Evolutionary conservation across 2,888 invertebrate genomes (phyloP).

Genomic region (Eristalinus aeneus): DNA sequence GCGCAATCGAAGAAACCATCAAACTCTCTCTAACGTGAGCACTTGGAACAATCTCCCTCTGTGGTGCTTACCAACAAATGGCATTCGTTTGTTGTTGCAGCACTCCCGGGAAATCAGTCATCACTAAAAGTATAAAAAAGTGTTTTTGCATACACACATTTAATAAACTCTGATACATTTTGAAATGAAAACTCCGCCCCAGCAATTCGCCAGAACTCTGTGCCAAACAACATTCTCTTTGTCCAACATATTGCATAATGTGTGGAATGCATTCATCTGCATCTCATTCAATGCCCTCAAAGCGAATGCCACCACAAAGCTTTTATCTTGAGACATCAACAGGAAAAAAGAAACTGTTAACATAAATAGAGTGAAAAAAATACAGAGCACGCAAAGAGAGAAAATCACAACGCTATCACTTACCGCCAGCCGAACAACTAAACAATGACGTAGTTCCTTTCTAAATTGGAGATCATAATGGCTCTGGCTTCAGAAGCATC

Average conservation of each 20-base stretch:
- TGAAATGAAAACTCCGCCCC: neutral
- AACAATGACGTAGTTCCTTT: conserved; percentile 62
- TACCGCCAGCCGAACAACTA: conserved; percentile 51
- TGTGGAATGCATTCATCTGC: neutral
- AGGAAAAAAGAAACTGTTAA: conserved; percentile 10
- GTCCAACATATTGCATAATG: neutral
- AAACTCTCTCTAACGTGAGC: no score
- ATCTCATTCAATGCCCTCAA: neutral
- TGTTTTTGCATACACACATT: no score
- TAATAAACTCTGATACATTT: neutral
- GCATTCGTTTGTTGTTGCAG: no score
- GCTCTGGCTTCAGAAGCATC: conserved; percentile 6
- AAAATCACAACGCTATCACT: conserved; percentile 44
- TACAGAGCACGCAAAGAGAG: neutral
- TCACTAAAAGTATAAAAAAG: neutral
- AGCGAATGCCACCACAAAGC: conserved; percentile 10
- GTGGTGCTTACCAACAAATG: no score
- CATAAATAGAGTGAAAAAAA: conserved; percentile 2
- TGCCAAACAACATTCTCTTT: neutral
- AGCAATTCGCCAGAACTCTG: neutral
- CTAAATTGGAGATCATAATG: conserved; percentile 62
- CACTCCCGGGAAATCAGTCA: neutral
- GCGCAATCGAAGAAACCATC: no score
- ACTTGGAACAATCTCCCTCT: no score
- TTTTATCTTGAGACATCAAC: conserved; percentile 34